Percentiles rank a stretch among this genome's conserved stretches.
These are phyloP conservation scores for Drosophila picticornis DNA, from an alignment of 2,888 invertebrate species.

Conservation along the genomic window DNA sequence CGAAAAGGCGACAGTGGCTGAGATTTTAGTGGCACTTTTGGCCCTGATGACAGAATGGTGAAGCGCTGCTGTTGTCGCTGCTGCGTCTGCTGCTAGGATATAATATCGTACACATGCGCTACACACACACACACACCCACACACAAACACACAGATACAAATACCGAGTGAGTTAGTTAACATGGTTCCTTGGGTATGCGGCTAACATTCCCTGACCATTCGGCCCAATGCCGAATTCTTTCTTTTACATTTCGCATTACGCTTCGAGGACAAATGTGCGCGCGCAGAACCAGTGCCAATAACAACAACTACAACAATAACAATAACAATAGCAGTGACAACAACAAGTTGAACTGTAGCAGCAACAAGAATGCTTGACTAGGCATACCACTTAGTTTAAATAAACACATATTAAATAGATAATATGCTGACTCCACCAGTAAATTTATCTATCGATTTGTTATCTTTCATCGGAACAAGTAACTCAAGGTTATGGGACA, in stretches of 20 bases:
- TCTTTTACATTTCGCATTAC: slow-evolving; percentile 30
- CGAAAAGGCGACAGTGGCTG: slow-evolving; percentile 63
- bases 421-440: not conserved
- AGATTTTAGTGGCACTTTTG: slow-evolving; percentile 72
- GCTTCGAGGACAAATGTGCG: slow-evolving; percentile 54
- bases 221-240: slow-evolving; percentile 67
- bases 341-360: slow-evolving; percentile 11
- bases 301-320: slow-evolving; percentile 36
- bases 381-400: not conserved
- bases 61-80: slow-evolving; percentile 19
- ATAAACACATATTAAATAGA: not conserved
- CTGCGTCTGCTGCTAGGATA: slow-evolving; percentile 44
- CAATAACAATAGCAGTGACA: slow-evolving; percentile 8
- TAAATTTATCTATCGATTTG: not conserved
- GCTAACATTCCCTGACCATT: slow-evolving; percentile 47
- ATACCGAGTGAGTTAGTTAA: slow-evolving; percentile 28
- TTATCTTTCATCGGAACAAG: not conserved
- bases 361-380: not conserved
- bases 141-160: not conserved
- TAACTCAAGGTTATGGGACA: not conserved
- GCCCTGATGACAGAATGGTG: slow-evolving; percentile 53
- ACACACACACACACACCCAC: slow-evolving; percentile 33
- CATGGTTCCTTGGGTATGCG: slow-evolving; percentile 18
- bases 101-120: slow-evolving; percentile 73
- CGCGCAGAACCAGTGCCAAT: slow-evolving; percentile 62